These are phyloP conservation scores for Acleris cristana DNA, from an alignment of 2,888 invertebrate genomes.

Conservation along the genomic window DNA sequence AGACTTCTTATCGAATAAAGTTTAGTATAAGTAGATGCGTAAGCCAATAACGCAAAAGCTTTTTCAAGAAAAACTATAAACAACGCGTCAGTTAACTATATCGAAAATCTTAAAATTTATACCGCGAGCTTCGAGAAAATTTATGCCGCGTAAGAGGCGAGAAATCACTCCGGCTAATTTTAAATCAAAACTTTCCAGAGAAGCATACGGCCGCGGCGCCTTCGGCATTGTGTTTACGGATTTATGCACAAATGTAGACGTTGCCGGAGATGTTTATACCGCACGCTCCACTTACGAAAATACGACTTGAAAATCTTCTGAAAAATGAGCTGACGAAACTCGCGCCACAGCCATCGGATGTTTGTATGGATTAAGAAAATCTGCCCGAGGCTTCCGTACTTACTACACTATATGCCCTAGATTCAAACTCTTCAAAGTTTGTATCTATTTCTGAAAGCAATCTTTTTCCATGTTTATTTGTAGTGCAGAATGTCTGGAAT, in stretches of 20 bases:
- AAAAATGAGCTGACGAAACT: conserved; percentile 36
- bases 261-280: conserved; percentile 19
- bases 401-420: conserved; percentile 33
- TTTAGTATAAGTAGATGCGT: too few species aligned
- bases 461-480: conserved; percentile 35
- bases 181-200: conserved; percentile 30
- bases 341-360: conserved; percentile 30
- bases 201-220: conserved; percentile 8
- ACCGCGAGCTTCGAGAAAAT: too few species aligned
- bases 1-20: too few species aligned
- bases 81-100: too few species aligned
- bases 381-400: conserved; percentile 2
- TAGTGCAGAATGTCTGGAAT: conserved; percentile 26
- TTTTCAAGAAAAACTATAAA: too few species aligned
- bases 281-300: conserved; percentile 32
- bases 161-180: conserved; percentile 27
- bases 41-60: too few species aligned
- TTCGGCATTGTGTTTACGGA: conserved; percentile 32
- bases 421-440: conserved; percentile 17
- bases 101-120: too few species aligned
- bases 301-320: conserved; percentile 25
- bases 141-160: conserved; percentile 7
- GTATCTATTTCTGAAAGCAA: conserved; percentile 27
- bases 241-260: conserved; percentile 34
- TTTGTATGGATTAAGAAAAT: conserved; percentile 20